Evolutionary conservation across 2,888 invertebrate species (phyloP).

Genomic region (Ceraclea dissimilis): DNA sequence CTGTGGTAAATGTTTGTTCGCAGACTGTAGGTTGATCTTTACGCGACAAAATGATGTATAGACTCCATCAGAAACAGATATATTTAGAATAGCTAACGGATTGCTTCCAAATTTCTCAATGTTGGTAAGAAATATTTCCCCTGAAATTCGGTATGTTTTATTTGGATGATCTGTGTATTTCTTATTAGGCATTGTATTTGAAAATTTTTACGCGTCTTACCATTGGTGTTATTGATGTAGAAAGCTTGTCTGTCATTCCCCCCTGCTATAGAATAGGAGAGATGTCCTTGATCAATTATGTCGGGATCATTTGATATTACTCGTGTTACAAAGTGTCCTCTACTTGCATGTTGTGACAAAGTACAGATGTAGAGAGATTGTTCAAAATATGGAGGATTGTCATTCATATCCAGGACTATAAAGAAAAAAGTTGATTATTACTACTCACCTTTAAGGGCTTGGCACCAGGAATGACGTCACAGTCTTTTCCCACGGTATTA

Average conservation of each 20-base stretch:
- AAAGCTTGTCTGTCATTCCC: conserved; percentile 74
- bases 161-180: neutral
- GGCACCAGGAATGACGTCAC: too few species aligned
- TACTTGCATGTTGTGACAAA: conserved; percentile 63
- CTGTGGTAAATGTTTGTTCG: conserved; percentile 64
- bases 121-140: conserved; percentile 63
- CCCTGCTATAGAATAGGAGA: conserved; percentile 69
- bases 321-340: conserved; percentile 75
- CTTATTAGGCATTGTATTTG: too few species aligned
- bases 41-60: conserved; percentile 71
- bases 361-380: conserved; percentile 64
- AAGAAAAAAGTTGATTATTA: conserved; percentile 21
- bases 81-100: conserved; percentile 61
- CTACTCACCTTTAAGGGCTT: neutral
- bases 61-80: conserved; percentile 82
- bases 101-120: conserved; percentile 65
- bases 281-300: conserved; percentile 56
- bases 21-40: conserved; percentile 61
- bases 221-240: conserved; percentile 48
- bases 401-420: conserved; percentile 69
- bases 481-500: too few species aligned
- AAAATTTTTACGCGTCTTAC: too few species aligned
- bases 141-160: conserved; percentile 33
- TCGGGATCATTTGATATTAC: conserved; percentile 76
- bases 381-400: conserved; percentile 72